These are phyloP conservation scores for Cantharis nigra DNA, from an alignment of 2,888 invertebrate species.

Conservation along the genomic window DNA sequence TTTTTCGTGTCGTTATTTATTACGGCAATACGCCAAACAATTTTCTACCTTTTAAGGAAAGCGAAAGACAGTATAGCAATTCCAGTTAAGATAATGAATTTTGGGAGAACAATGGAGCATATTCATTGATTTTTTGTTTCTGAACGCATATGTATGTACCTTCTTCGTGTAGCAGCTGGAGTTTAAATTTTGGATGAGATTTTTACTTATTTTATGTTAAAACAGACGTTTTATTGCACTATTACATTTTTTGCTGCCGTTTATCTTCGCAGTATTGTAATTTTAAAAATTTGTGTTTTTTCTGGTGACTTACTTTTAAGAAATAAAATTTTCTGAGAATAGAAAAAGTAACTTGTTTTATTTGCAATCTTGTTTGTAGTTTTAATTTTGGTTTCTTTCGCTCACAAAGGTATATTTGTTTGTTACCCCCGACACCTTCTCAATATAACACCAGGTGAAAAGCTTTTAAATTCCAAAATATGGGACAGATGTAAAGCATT, in stretches of 20 bases:
- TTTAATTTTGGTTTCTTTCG: not conserved
- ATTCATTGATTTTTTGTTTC: slow-evolving; percentile 11
- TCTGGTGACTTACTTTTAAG: not conserved
- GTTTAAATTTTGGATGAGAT: not conserved
- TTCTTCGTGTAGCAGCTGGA: not conserved
- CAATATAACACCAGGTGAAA: too few species aligned
- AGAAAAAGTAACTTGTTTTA: not conserved
- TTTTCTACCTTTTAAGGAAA: not conserved
- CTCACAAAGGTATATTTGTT: not conserved
- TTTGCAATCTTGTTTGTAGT: not conserved
- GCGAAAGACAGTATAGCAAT: not conserved
- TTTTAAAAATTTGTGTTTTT: not conserved
- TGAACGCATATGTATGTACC: not conserved
- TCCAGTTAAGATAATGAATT: slow-evolving; percentile 11
- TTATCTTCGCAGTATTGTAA: not conserved
- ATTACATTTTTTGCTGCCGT: not conserved
- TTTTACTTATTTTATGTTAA: not conserved
- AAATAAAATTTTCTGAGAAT: not conserved
- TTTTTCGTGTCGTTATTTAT: not conserved
- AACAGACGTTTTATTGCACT: not conserved
- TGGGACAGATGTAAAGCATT: too few species aligned
- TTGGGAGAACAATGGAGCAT: slow-evolving; percentile 14
- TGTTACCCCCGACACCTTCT: too few species aligned
- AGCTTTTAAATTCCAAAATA: too few species aligned
- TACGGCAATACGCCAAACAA: not conserved